phyloP scores from a whole-genome alignment of 2,797 vertebrate genomes.

The Acridotheres tristis region DNA sequence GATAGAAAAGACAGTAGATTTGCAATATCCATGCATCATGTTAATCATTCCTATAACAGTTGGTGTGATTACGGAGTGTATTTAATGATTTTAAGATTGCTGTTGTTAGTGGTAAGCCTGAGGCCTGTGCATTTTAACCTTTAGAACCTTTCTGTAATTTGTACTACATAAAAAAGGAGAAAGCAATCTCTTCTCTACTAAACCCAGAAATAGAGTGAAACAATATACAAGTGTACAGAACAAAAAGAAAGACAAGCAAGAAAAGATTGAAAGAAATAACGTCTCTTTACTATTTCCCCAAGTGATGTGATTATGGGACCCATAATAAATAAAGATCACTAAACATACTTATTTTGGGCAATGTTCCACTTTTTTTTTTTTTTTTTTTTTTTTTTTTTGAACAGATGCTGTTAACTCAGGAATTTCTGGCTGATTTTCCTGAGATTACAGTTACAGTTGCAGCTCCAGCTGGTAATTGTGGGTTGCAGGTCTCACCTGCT shows the following conservation, averaged over 20 bases:
- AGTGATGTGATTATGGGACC: neutral
- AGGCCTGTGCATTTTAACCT: neutral
- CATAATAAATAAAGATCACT: neutral
- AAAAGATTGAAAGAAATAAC: neutral
- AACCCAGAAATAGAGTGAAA: neutral
- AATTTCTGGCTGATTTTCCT: slow-evolving; percentile 22
- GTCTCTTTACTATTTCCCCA: neutral
- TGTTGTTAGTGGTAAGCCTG: neutral
- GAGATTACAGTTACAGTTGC: neutral
- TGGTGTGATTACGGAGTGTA: neutral
- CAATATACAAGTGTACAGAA: neutral
- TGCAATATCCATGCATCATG: neutral
- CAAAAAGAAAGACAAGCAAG: neutral
- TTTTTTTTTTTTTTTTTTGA: neutral
- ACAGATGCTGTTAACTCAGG: neutral
- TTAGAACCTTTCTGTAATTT: neutral
- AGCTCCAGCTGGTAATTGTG: neutral
- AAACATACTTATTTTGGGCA: neutral
- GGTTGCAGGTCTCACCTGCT: neutral
- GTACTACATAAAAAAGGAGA: neutral
- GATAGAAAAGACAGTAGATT: neutral
- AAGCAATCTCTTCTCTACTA: neutral
- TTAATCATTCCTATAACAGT: neutral
- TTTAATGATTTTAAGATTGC: neutral
- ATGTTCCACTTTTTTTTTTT: neutral